Conservation (phyloP, 2,113 vertebrate genomes). For the Sorex araneus region DNA sequence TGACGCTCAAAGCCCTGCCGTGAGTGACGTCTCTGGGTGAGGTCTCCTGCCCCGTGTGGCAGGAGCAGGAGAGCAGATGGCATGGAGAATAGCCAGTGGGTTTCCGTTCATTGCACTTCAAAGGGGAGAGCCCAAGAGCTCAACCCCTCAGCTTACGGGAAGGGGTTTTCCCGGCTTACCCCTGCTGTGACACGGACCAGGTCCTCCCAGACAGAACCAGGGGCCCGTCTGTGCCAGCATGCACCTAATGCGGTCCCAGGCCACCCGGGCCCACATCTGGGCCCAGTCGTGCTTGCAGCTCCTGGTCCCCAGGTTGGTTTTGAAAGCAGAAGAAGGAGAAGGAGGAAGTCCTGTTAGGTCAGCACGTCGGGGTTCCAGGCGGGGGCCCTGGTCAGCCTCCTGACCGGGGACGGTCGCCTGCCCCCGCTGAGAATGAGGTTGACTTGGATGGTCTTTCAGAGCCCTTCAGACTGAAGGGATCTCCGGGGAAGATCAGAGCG, state of each 20-base stretch:
- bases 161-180: too few relatives aligned
- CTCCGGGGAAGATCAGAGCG: constrained; percentile 31
- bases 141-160: neutral
- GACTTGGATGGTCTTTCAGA: neutral
- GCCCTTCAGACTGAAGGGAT: neutral
- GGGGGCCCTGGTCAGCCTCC: fast-evolving
- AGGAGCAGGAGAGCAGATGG: neutral
- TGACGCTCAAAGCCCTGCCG: neutral
- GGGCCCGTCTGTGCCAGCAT: neutral
- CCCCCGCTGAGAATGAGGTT: neutral
- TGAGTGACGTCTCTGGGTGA: neutral
- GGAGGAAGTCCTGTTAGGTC: neutral
- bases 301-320: too few relatives aligned
- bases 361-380: too few relatives aligned
- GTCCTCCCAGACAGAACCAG: neutral
- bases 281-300: neutral
- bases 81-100: neutral
- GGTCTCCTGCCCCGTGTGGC: neutral
- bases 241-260: neutral
- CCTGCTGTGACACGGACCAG: neutral
- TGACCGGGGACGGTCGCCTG: neutral
- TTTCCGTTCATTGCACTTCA: neutral
- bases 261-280: neutral
- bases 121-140: neutral
- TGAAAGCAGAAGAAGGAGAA: neutral